phyloP scores from a whole-genome alignment of 2,797 vertebrate species.

The Morelia viridis region DNA sequence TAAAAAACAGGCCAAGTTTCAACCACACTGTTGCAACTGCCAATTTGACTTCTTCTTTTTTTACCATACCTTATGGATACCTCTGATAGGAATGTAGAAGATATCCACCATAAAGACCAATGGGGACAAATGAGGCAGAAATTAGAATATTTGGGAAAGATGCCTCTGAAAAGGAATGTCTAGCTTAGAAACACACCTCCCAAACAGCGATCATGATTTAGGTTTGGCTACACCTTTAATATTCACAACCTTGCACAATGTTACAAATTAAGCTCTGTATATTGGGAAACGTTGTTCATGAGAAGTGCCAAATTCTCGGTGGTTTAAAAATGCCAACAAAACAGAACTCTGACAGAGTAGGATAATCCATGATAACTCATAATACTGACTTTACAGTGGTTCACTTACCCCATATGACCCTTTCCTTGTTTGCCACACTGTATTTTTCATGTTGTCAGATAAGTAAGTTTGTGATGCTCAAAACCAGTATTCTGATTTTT shows the following conservation, averaged over 20 bases:
- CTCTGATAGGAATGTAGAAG: neutral
- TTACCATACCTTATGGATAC: neutral
- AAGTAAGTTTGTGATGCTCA: slow-evolving; percentile 49
- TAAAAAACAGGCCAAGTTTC: neutral
- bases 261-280: neutral
- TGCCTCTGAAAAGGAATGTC: neutral
- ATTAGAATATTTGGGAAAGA: neutral
- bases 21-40: neutral
- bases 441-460: neutral
- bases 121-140: neutral
- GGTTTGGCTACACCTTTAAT: neutral
- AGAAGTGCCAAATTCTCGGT: neutral
- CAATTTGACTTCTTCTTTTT: neutral
- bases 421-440: neutral
- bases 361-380: neutral
- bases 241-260: neutral
- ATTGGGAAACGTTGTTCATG: neutral
- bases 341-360: neutral
- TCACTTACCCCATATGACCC: neutral
- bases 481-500: slow-evolving; percentile 14
- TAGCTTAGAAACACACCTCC: neutral
- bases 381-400: neutral
- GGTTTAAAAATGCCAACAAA: neutral
- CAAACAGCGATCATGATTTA: neutral
- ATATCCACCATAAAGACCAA: neutral